phyloP scores from a whole-genome alignment of 2,113 vertebrate genomes.

The Emberiza fucata region DNA sequence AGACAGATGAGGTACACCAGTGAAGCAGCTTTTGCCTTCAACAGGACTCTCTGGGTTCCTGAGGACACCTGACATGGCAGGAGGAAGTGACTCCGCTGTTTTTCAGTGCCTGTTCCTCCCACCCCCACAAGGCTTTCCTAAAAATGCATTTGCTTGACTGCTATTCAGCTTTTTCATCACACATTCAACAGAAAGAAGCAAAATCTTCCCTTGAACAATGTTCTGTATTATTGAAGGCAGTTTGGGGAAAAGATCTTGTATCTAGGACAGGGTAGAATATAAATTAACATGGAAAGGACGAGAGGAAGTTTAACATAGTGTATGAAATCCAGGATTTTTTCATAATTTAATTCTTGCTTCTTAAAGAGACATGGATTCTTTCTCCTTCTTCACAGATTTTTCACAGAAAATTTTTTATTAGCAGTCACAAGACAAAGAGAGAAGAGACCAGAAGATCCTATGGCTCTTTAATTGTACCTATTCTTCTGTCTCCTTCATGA shows the following conservation, averaged over 20 bases:
- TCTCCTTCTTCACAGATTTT: neutral
- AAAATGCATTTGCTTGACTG: constrained; percentile 16
- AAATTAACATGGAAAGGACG: neutral
- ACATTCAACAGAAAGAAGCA: neutral
- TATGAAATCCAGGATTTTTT: neutral
- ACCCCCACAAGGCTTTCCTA: neutral
- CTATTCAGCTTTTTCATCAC: neutral
- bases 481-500: neutral
- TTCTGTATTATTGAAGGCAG: constrained; percentile 34
- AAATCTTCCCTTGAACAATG: neutral
- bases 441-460: neutral
- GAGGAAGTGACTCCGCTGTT: neutral
- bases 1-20: neutral
- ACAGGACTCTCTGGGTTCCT: neutral
- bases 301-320: neutral
- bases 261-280: constrained; percentile 3
- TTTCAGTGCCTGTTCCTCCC: neutral
- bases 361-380: neutral
- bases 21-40: neutral
- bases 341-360: neutral
- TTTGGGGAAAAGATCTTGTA: neutral
- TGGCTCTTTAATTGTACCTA: neutral
- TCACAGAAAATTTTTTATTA: neutral
- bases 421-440: neutral
- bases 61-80: neutral